phyloP scores from a whole-genome alignment of 2,113 vertebrate genomes.

The Aspiorhynchus laticeps region DNA sequence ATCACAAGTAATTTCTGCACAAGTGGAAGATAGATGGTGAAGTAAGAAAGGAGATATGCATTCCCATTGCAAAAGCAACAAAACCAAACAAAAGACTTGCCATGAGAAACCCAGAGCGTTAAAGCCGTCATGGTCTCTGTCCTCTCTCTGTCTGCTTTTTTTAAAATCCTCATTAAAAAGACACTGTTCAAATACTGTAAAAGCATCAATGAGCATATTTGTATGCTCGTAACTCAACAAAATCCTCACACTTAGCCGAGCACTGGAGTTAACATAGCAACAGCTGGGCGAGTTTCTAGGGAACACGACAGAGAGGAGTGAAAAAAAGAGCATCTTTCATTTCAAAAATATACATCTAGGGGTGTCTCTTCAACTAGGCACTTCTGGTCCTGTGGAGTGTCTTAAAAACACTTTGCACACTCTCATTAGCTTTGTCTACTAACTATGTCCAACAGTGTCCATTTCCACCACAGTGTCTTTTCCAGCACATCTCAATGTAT shows the following conservation, averaged over 20 bases:
- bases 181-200: constrained; percentile 59
- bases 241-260: constrained; percentile 20
- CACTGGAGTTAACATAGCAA: constrained; percentile 10
- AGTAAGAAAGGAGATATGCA: constrained; percentile 15
- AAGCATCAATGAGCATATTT: constrained; percentile 69
- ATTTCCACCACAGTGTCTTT: neutral
- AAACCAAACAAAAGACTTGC: constrained; percentile 26
- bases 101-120: constrained; percentile 29
- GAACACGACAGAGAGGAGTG: neutral
- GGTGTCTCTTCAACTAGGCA: neutral
- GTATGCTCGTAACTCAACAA: constrained; percentile 53
- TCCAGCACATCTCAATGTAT: neutral
- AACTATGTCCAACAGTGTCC: neutral
- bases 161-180: constrained; percentile 68
- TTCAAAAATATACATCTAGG: neutral
- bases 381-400: neutral
- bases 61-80: constrained; percentile 22
- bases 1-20: constrained; percentile 28
- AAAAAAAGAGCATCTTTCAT: neutral
- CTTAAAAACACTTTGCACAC: neutral
- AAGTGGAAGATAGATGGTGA: constrained; percentile 51
- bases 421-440: neutral
- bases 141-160: constrained; percentile 39
- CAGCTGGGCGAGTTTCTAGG: neutral
- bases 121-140: constrained; percentile 30